These are phyloP conservation scores for Dryomyza anilis DNA, from an alignment of 2,888 invertebrate genomes.

Conservation along the genomic window DNA sequence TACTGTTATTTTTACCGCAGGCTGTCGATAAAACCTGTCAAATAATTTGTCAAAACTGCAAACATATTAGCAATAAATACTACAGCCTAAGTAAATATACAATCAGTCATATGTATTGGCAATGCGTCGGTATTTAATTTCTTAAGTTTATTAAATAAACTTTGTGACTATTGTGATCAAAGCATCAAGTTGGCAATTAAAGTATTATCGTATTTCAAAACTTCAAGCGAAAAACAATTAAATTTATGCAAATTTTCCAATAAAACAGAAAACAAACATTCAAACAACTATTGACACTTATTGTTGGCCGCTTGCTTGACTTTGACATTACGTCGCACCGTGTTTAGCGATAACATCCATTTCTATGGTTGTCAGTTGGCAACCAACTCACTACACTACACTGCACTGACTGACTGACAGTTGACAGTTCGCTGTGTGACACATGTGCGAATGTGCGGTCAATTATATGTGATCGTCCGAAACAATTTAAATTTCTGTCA, in stretches of 20 bases:
- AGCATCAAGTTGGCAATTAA: too few species aligned
- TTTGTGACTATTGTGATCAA: too few species aligned
- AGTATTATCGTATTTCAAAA: too few species aligned
- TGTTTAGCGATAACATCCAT: too few species aligned
- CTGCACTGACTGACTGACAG: background rate
- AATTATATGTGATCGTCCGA: background rate
- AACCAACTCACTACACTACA: background rate
- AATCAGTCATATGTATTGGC: constrained; percentile 24
- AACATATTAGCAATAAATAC: constrained; percentile 12
- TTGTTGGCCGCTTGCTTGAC: too few species aligned
- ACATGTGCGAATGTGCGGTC: background rate
- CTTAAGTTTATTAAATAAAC: background rate
- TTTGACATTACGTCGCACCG: too few species aligned
- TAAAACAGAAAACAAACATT: too few species aligned
- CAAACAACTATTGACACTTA: too few species aligned
- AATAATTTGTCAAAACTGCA: constrained; percentile 22
- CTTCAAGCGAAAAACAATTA: too few species aligned
- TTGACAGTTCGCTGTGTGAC: constrained; percentile 1
- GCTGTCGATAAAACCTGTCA: constrained; percentile 23
- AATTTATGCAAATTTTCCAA: too few species aligned
- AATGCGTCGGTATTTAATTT: constrained; percentile 15
- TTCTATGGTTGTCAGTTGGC: constrained; percentile 2
- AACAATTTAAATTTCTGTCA: background rate
- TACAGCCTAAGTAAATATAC: background rate
- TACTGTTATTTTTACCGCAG: too few species aligned